A percentile compares a stretch with the other conserved stretches of the same genome.
Evolutionary conservation across 2,888 invertebrate species (phyloP).

Genomic region (Thysanoteuthis rhombus): DNA sequence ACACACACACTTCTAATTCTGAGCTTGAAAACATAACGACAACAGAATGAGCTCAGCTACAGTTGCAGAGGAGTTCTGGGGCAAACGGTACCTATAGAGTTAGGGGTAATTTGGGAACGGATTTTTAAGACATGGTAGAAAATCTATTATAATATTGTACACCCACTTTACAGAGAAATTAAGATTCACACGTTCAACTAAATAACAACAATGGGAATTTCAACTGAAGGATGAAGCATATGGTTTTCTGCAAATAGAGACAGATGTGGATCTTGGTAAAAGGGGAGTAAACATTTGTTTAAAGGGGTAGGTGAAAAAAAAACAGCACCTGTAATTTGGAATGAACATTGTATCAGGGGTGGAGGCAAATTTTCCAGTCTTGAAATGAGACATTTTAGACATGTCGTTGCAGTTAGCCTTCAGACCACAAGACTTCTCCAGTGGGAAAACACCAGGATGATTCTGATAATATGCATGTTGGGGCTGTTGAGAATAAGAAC

Average conservation of each 20-base stretch:
- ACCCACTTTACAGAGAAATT: neutral
- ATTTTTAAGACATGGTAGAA: neutral
- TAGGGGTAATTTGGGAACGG: too few species aligned
- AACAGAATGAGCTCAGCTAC: too few species aligned
- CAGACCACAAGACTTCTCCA: neutral
- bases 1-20: neutral
- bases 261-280: neutral
- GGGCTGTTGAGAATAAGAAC: neutral
- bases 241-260: neutral
- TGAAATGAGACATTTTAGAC: neutral
- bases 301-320: neutral
- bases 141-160: neutral
- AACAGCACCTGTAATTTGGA: neutral
- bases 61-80: neutral
- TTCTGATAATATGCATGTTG: neutral
- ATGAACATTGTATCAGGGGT: conserved; percentile 16
- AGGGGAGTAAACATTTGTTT: neutral
- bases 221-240: neutral
- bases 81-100: neutral
- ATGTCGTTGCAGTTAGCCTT: neutral
- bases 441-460: neutral
- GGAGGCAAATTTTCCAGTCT: conserved; percentile 21
- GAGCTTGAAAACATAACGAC: neutral
- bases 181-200: neutral
- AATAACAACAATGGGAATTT: neutral